Evolutionary conservation across 2,888 invertebrate species (phyloP).

Genomic region (Neoitamus cyanurus): DNA sequence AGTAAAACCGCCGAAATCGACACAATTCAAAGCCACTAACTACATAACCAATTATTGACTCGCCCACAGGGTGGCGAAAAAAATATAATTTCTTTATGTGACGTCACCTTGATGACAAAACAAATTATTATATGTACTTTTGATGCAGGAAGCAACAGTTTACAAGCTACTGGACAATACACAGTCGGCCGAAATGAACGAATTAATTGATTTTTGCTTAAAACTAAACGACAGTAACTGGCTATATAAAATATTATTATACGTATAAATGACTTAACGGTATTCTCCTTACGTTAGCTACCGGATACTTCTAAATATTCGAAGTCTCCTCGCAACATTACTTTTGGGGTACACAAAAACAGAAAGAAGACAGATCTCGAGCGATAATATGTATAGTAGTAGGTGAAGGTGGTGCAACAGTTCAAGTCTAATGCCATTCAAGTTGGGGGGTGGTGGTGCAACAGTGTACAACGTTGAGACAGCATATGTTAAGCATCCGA

Average conservation of each 20-base stretch:
- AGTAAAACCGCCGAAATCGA: background rate
- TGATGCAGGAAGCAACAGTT: slow-evolving; percentile 44
- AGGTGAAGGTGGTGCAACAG: slow-evolving; percentile 44
- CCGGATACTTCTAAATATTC: background rate
- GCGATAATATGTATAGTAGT: slow-evolving; percentile 13
- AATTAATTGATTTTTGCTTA: slow-evolving; percentile 5
- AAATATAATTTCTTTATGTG: background rate
- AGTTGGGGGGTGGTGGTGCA: slow-evolving; percentile 31
- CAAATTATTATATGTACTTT: background rate
- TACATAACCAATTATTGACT: background rate
- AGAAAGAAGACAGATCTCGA: slow-evolving; percentile 39
- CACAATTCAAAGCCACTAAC: background rate
- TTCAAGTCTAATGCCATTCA: slow-evolving; percentile 45
- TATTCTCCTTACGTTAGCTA: background rate
- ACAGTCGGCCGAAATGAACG: background rate
- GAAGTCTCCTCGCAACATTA: background rate
- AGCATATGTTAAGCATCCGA: slow-evolving; percentile 61
- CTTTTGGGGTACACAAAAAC: background rate
- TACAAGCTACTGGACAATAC: background rate
- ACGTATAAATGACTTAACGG: background rate
- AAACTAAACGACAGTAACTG: background rate
- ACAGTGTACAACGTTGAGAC: slow-evolving; percentile 52
- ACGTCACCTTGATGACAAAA: background rate
- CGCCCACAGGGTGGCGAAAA: background rate
- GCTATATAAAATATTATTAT: background rate